Conservation (phyloP, 64 coral and sea anemone genomes). For the Exaiptasia diaphana region DNA sequence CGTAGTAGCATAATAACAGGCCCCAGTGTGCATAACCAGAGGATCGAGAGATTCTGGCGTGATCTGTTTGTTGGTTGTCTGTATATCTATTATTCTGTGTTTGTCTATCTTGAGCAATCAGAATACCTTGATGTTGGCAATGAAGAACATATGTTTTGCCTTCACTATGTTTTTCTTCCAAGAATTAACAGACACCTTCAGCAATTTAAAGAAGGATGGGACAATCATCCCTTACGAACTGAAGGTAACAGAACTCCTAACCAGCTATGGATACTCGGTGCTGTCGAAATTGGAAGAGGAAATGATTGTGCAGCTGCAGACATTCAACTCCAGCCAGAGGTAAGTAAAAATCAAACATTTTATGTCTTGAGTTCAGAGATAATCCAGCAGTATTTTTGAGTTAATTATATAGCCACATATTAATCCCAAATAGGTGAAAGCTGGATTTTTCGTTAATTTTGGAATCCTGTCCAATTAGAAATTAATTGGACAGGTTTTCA, state of each 20-base stretch:
- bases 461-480: too few species aligned
- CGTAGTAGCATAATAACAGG: slow-evolving; percentile 4
- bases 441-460: too few species aligned
- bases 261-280: slow-evolving; percentile 23
- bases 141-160: too few species aligned
- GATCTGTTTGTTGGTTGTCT: not conserved
- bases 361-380: too few species aligned
- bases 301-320: too few species aligned
- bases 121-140: not conserved
- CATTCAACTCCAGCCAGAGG: too few species aligned
- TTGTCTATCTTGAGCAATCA: not conserved
- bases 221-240: slow-evolving; percentile 35
- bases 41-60: not conserved
- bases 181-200: not conserved
- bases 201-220: slow-evolving; percentile 11
- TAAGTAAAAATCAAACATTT: too few species aligned
- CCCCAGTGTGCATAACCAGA: slow-evolving; percentile 10
- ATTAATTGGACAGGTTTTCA: too few species aligned
- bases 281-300: too few species aligned
- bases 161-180: not conserved
- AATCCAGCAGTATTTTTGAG: too few species aligned
- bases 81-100: slow-evolving; percentile 29
- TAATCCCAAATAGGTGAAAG: too few species aligned
- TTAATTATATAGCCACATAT: too few species aligned
- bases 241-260: slow-evolving; percentile 45